Conservation (phyloP, 2,113 vertebrate genomes). For the Heliornis fulica region DNA sequence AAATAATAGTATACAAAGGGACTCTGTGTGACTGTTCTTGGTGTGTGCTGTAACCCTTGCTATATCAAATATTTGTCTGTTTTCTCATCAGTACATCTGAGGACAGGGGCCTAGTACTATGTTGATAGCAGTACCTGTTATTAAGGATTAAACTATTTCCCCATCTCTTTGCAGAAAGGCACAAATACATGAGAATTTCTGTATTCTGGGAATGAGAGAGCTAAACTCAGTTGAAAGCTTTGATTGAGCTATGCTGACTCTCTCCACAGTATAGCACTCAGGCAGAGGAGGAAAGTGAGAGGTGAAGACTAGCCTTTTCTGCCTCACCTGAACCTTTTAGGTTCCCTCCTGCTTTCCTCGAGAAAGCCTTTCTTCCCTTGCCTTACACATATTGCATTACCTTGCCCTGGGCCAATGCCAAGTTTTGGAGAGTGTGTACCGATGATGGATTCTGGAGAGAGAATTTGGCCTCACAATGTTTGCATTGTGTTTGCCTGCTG, state of each 20-base stretch:
- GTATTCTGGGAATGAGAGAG: not conserved
- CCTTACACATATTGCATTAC: not conserved
- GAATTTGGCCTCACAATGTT: conserved; percentile 12
- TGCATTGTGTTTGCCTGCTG: not conserved
- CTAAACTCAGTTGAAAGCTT: not conserved
- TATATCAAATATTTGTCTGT: not conserved
- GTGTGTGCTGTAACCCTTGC: not conserved
- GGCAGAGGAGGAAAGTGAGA: not conserved
- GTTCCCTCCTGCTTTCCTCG: not conserved
- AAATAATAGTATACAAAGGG: not conserved
- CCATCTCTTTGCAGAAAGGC: not conserved
- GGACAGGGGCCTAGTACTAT: not conserved
- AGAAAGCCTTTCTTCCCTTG: not conserved
- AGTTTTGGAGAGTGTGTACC: not conserved
- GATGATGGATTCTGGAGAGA: not conserved
- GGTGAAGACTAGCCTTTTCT: not conserved
- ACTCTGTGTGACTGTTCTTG: not conserved
- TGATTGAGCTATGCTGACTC: not conserved
- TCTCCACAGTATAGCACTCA: not conserved
- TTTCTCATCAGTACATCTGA: not conserved
- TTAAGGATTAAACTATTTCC: not conserved
- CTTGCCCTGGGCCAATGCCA: not conserved
- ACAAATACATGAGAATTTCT: not conserved
- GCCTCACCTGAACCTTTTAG: not conserved
- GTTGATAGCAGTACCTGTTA: not conserved